Evolutionary conservation across 2,113 vertebrate genomes (phyloP).

Genomic region (Lophius piscatorius): DNA sequence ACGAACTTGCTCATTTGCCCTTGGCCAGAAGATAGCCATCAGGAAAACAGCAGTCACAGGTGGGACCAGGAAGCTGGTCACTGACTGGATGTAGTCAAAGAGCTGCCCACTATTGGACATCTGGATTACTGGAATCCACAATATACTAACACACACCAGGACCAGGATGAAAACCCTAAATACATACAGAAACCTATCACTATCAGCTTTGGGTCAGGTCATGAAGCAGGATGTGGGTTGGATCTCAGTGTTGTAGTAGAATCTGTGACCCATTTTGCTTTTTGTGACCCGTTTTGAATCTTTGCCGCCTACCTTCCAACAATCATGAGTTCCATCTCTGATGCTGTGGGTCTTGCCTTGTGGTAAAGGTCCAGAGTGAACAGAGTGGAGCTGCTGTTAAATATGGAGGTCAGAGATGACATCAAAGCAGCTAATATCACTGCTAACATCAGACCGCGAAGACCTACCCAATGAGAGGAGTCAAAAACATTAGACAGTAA

Average conservation of each 20-base stretch:
- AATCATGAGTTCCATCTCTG: constrained; percentile 88
- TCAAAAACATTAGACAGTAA: too few relatives aligned
- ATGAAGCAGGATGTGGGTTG: too few relatives aligned
- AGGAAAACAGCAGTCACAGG: constrained; percentile 93
- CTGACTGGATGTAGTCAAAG: constrained; percentile 97
- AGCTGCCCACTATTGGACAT: constrained; percentile 97
- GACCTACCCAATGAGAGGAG: too few relatives aligned
- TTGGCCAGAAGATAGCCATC: constrained; percentile 91
- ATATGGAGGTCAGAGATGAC: constrained; percentile 97
- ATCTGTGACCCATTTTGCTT: too few relatives aligned
- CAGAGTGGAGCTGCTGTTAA: constrained; percentile 96
- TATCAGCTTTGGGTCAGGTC: too few relatives aligned
- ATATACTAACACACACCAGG: constrained; percentile 94
- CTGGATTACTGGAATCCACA: constrained; percentile 95
- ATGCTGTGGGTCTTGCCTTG: constrained; percentile 84
- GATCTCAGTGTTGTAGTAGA: too few relatives aligned
- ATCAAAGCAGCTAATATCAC: constrained; percentile 97
- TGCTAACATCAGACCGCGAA: constrained; percentile 95
- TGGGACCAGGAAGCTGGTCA: constrained; percentile 91
- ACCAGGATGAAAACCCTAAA: constrained; percentile 93
- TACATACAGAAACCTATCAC: too few relatives aligned
- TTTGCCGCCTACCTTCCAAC: constrained; percentile 89
- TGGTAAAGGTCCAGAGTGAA: constrained; percentile 97
- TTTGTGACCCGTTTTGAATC: too few relatives aligned
- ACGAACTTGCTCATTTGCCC: constrained; percentile 95